A percentile compares a stretch with the other conserved stretches of the same genome.
Evolutionary conservation across 2,888 invertebrate genomes (phyloP).

Genomic region (Tipula helvola): DNA sequence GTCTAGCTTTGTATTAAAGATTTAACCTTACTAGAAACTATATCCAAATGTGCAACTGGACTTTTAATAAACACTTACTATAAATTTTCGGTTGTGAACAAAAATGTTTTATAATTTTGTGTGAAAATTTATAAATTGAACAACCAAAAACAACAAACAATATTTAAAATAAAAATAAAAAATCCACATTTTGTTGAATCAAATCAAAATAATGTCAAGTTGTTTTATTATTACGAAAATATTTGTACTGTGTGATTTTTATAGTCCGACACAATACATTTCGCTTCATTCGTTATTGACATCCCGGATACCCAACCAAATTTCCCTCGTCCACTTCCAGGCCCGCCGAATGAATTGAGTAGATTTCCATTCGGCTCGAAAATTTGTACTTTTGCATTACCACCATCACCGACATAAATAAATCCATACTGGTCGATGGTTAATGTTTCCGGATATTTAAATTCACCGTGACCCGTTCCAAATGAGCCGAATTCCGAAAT

Average conservation of each 20-base stretch:
- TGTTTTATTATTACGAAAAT: constrained; percentile 24
- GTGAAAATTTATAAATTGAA: neutral
- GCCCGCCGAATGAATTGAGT: constrained; percentile 50
- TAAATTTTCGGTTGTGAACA: neutral
- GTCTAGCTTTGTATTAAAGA: neutral
- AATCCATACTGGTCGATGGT: constrained; percentile 59
- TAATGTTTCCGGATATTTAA: constrained; percentile 60
- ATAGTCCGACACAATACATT: constrained; percentile 48
- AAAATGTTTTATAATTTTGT: neutral
- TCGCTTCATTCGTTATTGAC: constrained; percentile 44
- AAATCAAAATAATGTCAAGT: neutral
- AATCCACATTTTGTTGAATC: neutral
- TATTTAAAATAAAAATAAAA: neutral
- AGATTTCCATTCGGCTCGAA: constrained; percentile 58
- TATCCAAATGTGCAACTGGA: neutral
- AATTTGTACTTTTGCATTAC: constrained; percentile 62
- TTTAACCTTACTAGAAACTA: neutral
- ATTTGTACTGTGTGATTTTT: constrained; percentile 40
- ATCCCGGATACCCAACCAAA: constrained; percentile 61
- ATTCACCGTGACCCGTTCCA: constrained; percentile 54
- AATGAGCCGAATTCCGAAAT: constrained; percentile 51
- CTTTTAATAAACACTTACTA: neutral
- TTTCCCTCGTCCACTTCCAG: constrained; percentile 37
- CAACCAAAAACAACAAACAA: neutral
- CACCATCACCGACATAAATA: constrained; percentile 66